Conservation (phyloP, 2,797 vertebrate species). For the Falco naumanni region DNA sequence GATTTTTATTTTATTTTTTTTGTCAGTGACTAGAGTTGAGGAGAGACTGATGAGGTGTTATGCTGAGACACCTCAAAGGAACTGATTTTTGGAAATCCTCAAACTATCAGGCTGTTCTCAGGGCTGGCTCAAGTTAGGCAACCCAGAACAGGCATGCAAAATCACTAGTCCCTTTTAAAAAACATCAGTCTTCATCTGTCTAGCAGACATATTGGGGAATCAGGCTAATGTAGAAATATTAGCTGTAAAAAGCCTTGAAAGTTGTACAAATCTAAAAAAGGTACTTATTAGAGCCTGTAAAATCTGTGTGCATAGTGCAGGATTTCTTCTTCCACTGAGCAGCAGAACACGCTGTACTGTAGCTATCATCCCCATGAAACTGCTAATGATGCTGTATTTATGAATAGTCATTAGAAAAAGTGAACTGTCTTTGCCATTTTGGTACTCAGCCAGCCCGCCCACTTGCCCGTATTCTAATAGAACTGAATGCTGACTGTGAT, state of each 20-base stretch:
- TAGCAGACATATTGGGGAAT: constrained; percentile 25
- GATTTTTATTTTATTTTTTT: not conserved
- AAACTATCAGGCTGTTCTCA: constrained; percentile 6
- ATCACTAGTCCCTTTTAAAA: constrained; percentile 46
- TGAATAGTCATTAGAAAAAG: constrained; percentile 26
- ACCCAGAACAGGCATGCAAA: constrained; percentile 2
- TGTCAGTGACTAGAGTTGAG: not conserved
- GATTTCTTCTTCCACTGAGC: constrained; percentile 15
- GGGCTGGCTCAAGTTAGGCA: constrained; percentile 6
- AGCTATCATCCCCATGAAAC: not conserved
- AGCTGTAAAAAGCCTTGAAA: constrained; percentile 57
- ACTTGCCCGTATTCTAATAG: not conserved
- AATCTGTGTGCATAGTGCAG: not conserved
- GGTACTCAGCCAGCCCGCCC: constrained; percentile 18
- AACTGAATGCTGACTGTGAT: not conserved
- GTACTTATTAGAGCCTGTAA: constrained; percentile 30
- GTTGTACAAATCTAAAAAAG: constrained; percentile 30
- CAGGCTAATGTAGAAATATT: constrained; percentile 58
- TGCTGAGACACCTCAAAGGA: constrained; percentile 26
- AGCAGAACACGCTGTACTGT: constrained; percentile 36
- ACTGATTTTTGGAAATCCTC: constrained; percentile 54
- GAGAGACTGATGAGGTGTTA: constrained; percentile 47
- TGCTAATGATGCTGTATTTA: constrained; percentile 35
- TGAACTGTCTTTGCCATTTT: not conserved
- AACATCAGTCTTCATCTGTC: constrained; percentile 28